A percentile compares a stretch with the other conserved stretches of the same genome.
Conservation (phyloP, 2,888 invertebrate species). For the Trichogramma dendrolimi region DNA sequence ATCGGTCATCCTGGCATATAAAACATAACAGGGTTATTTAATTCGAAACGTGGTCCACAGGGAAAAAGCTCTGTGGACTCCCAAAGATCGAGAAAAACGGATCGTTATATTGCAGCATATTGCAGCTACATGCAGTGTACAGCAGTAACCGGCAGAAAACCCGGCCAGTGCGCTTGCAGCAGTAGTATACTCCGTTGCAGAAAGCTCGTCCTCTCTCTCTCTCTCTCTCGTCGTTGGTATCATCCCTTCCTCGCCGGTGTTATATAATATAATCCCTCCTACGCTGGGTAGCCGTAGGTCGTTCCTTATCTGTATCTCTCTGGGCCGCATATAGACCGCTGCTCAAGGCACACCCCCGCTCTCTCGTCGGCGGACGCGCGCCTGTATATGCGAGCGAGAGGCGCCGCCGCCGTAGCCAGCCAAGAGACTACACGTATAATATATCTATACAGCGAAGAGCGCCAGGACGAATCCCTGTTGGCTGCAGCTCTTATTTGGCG, state of each 20-base stretch:
- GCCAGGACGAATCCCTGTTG: no score
- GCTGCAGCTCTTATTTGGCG: no score
- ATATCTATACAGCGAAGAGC: no score
- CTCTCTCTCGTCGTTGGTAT: not conserved
- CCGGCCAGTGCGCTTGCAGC: no score
- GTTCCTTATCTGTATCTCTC: constrained; percentile 4
- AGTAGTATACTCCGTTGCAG: not conserved
- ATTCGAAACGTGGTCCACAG: no score
- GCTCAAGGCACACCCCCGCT: not conserved
- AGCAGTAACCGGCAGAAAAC: no score
- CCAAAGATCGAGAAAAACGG: no score
- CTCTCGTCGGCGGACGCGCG: constrained; percentile 1
- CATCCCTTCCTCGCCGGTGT: not conserved
- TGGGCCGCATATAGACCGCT: not conserved
- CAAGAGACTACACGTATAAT: constrained; percentile 19
- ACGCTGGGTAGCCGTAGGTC: not conserved
- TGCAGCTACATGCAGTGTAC: no score
- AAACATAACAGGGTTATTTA: no score
- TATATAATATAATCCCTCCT: not conserved
- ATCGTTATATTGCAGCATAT: no score
- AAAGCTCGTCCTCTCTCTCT: not conserved
- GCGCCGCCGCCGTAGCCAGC: constrained; percentile 23
- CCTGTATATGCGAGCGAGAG: not conserved
- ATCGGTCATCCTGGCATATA: no score
- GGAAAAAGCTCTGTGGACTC: no score